Evolutionary conservation across 2,888 invertebrate species (phyloP).

Genomic region (Leptinotarsa haldemani): DNA sequence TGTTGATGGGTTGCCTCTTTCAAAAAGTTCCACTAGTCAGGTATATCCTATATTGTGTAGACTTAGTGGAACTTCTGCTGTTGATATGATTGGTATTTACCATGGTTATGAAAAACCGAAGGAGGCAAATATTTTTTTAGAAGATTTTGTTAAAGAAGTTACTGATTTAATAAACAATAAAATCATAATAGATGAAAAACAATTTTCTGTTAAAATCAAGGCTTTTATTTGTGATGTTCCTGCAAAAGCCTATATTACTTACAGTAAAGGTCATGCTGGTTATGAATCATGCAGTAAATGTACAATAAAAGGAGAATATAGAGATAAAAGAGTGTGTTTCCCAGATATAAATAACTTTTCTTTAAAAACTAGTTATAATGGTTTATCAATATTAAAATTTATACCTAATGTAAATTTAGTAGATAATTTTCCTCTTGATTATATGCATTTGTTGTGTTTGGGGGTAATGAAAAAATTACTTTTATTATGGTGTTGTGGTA

Average conservation of each 20-base stretch:
- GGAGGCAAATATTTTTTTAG: constrained; percentile 38
- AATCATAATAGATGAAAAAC: neutral
- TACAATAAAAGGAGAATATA: constrained; percentile 31
- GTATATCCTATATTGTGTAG: constrained; percentile 47
- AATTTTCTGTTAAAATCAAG: constrained; percentile 4
- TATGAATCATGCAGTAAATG: constrained; percentile 50
- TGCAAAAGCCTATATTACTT: constrained; percentile 43
- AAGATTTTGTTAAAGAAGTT: constrained; percentile 38
- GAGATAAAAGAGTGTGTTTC: constrained; percentile 40
- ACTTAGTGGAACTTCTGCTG: constrained; percentile 32
- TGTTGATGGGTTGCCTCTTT: constrained; percentile 39
- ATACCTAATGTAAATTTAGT: constrained; percentile 49
- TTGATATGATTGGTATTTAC: constrained; percentile 41
- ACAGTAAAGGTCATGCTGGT: constrained; percentile 43
- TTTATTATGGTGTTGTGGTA: constrained; percentile 31
- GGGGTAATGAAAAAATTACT: constrained; percentile 41
- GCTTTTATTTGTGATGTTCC: constrained; percentile 31
- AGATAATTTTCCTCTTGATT: constrained; percentile 47
- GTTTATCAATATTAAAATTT: constrained; percentile 36
- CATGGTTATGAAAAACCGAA: constrained; percentile 42
- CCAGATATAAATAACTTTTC: constrained; percentile 27
- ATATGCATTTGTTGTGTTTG: constrained; percentile 41
- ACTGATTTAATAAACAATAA: constrained; percentile 10
- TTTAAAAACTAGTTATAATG: constrained; percentile 41
- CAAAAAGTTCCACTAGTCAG: constrained; percentile 40